Conservation (phyloP, 2,797 vertebrate species). For the Clarias laeviceps region DNA sequence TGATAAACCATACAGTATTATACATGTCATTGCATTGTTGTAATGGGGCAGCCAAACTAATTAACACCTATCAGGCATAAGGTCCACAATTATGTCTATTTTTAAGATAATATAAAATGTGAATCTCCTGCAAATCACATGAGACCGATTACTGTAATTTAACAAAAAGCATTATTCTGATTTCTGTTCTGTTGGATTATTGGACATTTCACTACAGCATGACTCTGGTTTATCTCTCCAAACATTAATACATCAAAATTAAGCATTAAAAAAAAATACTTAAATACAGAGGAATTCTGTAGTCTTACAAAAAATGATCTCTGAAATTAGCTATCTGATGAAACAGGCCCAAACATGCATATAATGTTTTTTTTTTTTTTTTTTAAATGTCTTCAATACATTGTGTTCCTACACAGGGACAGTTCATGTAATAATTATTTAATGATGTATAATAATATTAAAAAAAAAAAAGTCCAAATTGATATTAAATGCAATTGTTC, state of each 20-base stretch:
- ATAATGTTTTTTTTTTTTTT: neutral
- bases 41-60: neutral
- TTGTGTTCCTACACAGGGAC: neutral
- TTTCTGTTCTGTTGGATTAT: neutral
- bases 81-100: neutral
- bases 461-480: neutral
- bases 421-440: neutral
- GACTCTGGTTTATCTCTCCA: neutral
- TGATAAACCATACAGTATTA: neutral
- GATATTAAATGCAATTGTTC: neutral
- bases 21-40: neutral
- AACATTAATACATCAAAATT: neutral
- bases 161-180: neutral
- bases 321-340: neutral
- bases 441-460: neutral
- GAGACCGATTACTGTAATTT: neutral
- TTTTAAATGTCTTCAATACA: neutral
- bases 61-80: neutral
- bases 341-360: neutral
- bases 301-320: neutral
- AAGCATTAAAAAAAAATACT: neutral
- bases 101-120: neutral
- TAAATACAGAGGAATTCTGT: neutral
- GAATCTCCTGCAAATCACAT: neutral
- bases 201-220: neutral